phyloP scores from a whole-genome alignment of 2,888 invertebrate genomes.

The Drosophila limbata region DNA sequence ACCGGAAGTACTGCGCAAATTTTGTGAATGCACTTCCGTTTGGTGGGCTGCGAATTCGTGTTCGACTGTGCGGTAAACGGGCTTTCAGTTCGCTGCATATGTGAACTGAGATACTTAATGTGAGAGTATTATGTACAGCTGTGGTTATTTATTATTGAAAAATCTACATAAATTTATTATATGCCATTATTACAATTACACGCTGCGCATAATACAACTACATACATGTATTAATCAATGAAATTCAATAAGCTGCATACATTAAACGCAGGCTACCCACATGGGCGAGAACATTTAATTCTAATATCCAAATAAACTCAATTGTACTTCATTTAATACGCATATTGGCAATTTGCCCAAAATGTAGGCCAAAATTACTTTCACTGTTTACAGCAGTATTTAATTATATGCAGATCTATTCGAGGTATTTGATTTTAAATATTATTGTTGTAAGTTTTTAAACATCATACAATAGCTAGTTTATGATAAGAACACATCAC shows the following conservation, averaged over 20 bases:
- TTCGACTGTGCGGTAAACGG: background rate
- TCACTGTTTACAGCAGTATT: background rate
- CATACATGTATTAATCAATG: constrained; percentile 1
- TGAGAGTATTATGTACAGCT: background rate
- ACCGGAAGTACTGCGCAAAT: constrained; percentile 75
- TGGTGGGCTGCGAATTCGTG: constrained; percentile 34
- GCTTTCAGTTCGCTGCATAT: constrained; percentile 6
- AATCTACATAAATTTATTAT: constrained; percentile 8
- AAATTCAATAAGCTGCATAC: background rate
- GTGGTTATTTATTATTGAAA: constrained; percentile 16
- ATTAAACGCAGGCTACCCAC: background rate
- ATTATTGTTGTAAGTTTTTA: background rate
- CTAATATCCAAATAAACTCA: constrained; percentile 4
- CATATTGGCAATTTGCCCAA: background rate
- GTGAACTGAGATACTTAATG: constrained; percentile 9
- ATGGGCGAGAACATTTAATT: constrained; percentile 15
- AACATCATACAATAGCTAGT: background rate
- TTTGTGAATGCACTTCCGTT: constrained; percentile 76
- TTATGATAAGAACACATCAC: background rate
- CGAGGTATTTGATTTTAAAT: no score
- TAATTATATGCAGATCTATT: background rate
- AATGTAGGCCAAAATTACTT: background rate
- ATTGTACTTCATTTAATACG: background rate
- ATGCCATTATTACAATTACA: constrained; percentile 32
- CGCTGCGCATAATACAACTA: constrained; percentile 9